Percentiles rank a stretch among this genome's conserved stretches.
Conservation (phyloP, 2,797 vertebrate species). For the Pangasius djambal region DNA sequence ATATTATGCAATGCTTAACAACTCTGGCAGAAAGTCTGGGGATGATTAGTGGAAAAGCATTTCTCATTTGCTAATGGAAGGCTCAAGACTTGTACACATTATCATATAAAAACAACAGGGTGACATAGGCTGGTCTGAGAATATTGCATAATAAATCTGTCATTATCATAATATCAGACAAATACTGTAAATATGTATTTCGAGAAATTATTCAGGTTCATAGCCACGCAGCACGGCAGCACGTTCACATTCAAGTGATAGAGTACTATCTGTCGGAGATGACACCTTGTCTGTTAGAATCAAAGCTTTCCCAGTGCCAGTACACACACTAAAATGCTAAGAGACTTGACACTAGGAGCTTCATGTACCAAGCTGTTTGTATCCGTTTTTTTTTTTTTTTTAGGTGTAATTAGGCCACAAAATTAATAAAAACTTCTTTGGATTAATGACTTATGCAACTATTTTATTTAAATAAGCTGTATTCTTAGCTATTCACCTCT, state of each 20-base stretch:
- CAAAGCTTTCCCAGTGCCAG: neutral
- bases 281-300: conserved; percentile 10
- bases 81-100: conserved; percentile 17
- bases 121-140: neutral
- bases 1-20: conserved; percentile 49
- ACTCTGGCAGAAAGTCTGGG: conserved; percentile 7
- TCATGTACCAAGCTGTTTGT: neutral
- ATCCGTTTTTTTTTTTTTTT: no score
- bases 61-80: conserved; percentile 35
- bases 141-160: conserved; percentile 8
- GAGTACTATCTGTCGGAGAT: conserved; percentile 13
- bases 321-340: neutral
- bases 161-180: conserved; percentile 20
- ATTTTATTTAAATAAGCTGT: neutral
- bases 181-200: conserved; percentile 33
- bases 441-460: neutral
- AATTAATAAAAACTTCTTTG: neutral
- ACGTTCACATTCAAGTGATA: neutral
- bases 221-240: conserved; percentile 30
- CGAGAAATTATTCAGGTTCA: conserved; percentile 12
- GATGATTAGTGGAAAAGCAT: conserved; percentile 53
- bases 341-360: neutral
- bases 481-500: neutral
- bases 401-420: neutral
- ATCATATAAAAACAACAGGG: conserved; percentile 5